Evolutionary conservation across 1,140 invertebrate genomes (phyloP).

Genomic region (Drosophila repleta): DNA sequence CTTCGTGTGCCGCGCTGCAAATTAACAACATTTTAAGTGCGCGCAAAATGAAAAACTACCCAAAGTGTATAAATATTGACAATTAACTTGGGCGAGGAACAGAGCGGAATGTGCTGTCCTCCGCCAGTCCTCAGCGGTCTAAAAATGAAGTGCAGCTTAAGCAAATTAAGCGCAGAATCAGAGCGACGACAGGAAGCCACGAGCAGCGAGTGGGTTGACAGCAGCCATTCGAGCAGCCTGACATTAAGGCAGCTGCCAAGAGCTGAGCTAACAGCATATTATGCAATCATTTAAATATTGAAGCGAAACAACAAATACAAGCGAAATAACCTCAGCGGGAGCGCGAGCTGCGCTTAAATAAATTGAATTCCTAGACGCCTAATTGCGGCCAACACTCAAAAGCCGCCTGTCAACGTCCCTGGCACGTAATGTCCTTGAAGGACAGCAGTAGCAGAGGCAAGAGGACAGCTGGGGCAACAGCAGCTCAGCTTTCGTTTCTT

Average conservation of each 20-base stretch:
- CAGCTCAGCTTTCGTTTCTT: constrained; percentile 40
- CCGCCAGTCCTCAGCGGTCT: constrained; percentile 12
- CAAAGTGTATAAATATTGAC: constrained; percentile 67
- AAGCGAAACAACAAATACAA: constrained; percentile 38
- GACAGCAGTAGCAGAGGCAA: neutral
- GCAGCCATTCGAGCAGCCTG: constrained; percentile 9
- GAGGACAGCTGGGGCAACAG: neutral
- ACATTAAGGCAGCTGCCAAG: constrained; percentile 38
- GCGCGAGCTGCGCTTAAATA: constrained; percentile 58
- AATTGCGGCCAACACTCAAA: constrained; percentile 72
- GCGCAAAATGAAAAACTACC: constrained; percentile 50
- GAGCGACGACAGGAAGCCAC: constrained; percentile 38
- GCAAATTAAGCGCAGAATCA: constrained; percentile 79
- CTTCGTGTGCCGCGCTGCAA: constrained; percentile 72
- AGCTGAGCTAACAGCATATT: constrained; percentile 41
- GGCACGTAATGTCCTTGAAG: constrained; percentile 56
- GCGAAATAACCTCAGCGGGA: constrained; percentile 3
- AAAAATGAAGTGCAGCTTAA: constrained; percentile 77
- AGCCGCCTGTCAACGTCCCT: constrained; percentile 51
- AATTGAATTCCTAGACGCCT: constrained; percentile 75
- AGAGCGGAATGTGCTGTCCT: neutral
- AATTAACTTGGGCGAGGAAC: constrained; percentile 11
- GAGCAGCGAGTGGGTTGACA: neutral
- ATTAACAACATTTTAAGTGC: constrained; percentile 74
- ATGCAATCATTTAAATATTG: constrained; percentile 76